Evolutionary conservation across 92 coral and sea anemone genomes (phyloP).

Genomic region (Siderastrea siderea): DNA sequence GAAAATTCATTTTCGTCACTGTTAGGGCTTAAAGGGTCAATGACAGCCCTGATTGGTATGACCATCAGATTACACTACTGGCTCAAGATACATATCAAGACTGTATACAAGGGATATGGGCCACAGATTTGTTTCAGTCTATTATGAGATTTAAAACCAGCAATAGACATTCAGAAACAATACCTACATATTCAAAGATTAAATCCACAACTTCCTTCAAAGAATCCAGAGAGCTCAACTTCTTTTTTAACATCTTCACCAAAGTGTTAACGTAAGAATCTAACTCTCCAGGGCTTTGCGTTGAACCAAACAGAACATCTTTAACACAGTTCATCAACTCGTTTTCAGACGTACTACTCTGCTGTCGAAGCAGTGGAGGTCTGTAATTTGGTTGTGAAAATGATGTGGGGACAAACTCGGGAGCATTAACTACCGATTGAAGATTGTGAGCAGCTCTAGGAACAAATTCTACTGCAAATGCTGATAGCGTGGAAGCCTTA

Average conservation of each 20-base stretch:
- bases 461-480: slow-evolving; percentile 44
- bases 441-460: slow-evolving; percentile 14
- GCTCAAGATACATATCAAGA: too few relatives aligned
- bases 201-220: slow-evolving; percentile 43
- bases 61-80: too few relatives aligned
- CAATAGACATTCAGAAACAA: too few relatives aligned
- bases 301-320: slow-evolving; percentile 65
- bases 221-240: slow-evolving; percentile 15
- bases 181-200: slow-evolving; percentile 50
- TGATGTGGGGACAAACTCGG: slow-evolving; percentile 58
- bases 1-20: too few relatives aligned
- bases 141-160: too few relatives aligned
- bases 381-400: slow-evolving; percentile 3
- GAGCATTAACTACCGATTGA: slow-evolving; percentile 42
- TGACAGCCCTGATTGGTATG: too few relatives aligned
- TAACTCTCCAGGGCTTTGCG: slow-evolving; percentile 72
- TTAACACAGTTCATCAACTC: slow-evolving; percentile 68
- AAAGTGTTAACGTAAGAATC: slow-evolving; percentile 39
- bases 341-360: slow-evolving; percentile 42
- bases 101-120: too few relatives aligned
- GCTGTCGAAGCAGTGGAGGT: slow-evolving; percentile 26
- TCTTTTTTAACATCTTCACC: slow-evolving; percentile 26
- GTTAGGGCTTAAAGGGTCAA: too few relatives aligned
- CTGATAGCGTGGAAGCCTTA: neutral
- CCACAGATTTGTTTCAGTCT: too few relatives aligned